Conservation (phyloP, 2,113 vertebrate species). For the Onychostoma macrolepis region DNA sequence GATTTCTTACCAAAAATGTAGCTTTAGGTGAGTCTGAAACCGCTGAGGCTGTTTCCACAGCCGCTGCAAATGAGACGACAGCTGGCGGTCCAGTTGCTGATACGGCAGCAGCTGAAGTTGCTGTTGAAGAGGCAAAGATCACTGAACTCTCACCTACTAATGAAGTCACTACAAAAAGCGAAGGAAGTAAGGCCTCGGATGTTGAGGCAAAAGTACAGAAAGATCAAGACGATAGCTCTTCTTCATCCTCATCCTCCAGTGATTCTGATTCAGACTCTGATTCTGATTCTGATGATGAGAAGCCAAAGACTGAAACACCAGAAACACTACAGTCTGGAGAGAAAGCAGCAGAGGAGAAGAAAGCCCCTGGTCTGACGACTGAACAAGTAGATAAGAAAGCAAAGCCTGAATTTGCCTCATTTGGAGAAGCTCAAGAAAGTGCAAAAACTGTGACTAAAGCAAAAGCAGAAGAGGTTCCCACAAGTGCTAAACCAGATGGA, state of each 20-base stretch:
- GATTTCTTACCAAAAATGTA: slow-evolving; percentile 53
- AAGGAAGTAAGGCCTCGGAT: background rate
- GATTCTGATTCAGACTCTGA: slow-evolving; percentile 68
- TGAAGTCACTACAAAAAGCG: background rate
- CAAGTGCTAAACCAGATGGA: background rate
- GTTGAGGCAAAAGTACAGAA: slow-evolving; percentile 37
- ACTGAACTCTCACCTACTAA: background rate
- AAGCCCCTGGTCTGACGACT: background rate
- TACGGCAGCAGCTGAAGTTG: background rate
- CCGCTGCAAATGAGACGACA: background rate
- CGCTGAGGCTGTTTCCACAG: background rate
- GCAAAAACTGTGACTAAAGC: slow-evolving; percentile 26
- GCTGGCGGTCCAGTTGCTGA: background rate
- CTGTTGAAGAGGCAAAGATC: background rate
- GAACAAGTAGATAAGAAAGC: background rate
- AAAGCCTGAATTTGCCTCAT: background rate
- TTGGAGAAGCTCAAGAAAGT: background rate
- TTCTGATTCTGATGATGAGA: slow-evolving; percentile 65
- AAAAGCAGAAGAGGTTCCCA: slow-evolving; percentile 8
- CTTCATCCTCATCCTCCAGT: slow-evolving; percentile 69
- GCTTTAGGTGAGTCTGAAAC: slow-evolving; percentile 48
- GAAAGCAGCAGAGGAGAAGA: slow-evolving; percentile 22
- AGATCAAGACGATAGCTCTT: slow-evolving; percentile 49
- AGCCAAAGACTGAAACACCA: slow-evolving; percentile 38
- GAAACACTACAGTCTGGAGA: background rate